A percentile compares a stretch with the other conserved stretches of the same genome.
These are phyloP conservation scores for Halictus rubicundus DNA, from an alignment of 1,140 invertebrate genomes.

Conservation along the genomic window DNA sequence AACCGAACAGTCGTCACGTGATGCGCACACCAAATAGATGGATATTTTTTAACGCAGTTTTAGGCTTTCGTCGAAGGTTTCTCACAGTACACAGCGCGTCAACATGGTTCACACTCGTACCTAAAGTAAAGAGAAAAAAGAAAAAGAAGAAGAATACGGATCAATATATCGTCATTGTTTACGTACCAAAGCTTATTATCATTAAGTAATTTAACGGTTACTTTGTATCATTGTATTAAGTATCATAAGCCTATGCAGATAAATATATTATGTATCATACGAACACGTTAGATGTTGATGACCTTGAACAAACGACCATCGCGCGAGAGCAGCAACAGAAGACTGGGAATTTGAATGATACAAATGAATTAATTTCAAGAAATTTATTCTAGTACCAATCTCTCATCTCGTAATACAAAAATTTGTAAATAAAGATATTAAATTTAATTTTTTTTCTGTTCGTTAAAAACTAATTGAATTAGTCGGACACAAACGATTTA, in stretches of 20 bases:
- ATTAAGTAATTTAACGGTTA: constrained; percentile 78
- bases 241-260: constrained; percentile 78
- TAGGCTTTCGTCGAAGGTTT: constrained; percentile 48
- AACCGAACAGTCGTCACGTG: constrained; percentile 49
- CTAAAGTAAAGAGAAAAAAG: constrained; percentile 45
- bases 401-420: constrained; percentile 59
- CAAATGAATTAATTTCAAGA: constrained; percentile 34
- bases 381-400: constrained; percentile 63
- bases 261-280: constrained; percentile 78
- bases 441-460: constrained; percentile 23
- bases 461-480: constrained; percentile 43
- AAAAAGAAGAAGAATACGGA: constrained; percentile 34
- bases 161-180: constrained; percentile 76
- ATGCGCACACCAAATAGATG: constrained; percentile 59
- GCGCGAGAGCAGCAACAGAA: not conserved
- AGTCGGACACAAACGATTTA: constrained; percentile 22
- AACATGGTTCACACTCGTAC: constrained; percentile 60
- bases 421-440: constrained; percentile 57
- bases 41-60: constrained; percentile 60
- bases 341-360: constrained; percentile 24
- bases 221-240: constrained; percentile 79
- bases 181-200: constrained; percentile 80
- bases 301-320: constrained; percentile 5
- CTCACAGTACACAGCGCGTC: constrained; percentile 48
- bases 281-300: constrained; percentile 19